These are phyloP conservation scores for Limanda limanda DNA, from an alignment of 2,113 vertebrate genomes.

Conservation along the genomic window DNA sequence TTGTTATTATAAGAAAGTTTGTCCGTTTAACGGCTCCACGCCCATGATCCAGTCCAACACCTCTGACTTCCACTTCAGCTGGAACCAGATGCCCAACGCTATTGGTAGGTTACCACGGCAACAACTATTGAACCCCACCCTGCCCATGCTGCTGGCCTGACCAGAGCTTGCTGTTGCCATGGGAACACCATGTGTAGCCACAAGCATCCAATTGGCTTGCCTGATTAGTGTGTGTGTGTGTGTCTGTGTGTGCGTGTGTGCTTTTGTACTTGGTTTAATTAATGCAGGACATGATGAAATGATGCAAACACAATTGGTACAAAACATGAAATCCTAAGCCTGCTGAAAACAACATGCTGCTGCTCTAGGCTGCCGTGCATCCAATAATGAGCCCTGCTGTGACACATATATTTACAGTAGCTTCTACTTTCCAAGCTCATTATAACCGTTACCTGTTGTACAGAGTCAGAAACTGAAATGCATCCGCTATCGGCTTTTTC, in stretches of 20 bases:
- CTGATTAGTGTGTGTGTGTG: constrained; percentile 19
- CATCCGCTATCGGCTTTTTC: too few species aligned
- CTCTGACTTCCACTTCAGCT: constrained; percentile 97
- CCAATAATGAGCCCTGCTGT: too few species aligned
- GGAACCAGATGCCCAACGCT: constrained; percentile 97
- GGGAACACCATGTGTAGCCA: constrained; percentile 60
- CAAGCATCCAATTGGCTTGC: constrained; percentile 26
- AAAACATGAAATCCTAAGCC: constrained; percentile 24
- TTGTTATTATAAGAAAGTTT: constrained; percentile 96
- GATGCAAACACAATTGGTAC: constrained; percentile 20
- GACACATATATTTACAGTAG: too few species aligned
- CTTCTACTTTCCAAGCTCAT: too few species aligned
- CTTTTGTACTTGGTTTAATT: constrained; percentile 19
- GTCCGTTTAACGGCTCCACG: constrained; percentile 93
- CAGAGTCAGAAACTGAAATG: too few species aligned
- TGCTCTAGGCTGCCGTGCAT: too few species aligned
- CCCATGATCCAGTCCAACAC: constrained; percentile 93
- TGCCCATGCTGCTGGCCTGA: constrained; percentile 39
- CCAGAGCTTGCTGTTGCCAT: constrained; percentile 61
- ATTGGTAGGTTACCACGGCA: constrained; percentile 87
- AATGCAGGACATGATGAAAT: constrained; percentile 29
- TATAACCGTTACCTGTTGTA: too few species aligned
- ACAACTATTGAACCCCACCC: constrained; percentile 47
- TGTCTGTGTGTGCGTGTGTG: neutral
- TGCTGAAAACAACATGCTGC: constrained; percentile 10